A percentile compares a stretch with the other conserved stretches of the same genome.
Conservation (phyloP, 2,888 invertebrate species). For the Protonemura montana region DNA sequence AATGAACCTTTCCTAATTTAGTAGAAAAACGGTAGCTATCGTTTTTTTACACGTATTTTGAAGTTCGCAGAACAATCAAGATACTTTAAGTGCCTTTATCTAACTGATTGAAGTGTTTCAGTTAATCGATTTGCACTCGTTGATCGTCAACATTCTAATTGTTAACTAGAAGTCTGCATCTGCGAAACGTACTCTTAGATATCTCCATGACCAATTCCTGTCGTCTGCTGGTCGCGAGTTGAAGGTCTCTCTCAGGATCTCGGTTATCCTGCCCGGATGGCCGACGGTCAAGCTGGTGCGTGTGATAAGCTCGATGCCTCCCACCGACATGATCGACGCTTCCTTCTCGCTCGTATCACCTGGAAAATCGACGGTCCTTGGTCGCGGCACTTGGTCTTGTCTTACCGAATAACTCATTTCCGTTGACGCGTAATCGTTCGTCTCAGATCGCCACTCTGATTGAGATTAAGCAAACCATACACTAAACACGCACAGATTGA, state of each 20-base stretch:
- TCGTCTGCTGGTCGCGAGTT: conserved; percentile 54
- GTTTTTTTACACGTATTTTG: background rate
- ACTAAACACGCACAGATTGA: background rate
- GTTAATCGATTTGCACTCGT: background rate
- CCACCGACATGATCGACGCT: conserved; percentile 42
- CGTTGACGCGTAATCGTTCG: background rate
- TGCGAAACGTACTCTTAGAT: conserved; percentile 64
- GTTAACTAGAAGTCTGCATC: background rate
- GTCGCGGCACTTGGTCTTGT: background rate
- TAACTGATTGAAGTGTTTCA: background rate
- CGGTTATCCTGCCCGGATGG: conserved; percentile 7
- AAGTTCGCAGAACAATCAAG: background rate
- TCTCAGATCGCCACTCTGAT: background rate
- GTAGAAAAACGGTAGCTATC: background rate
- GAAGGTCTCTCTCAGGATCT: conserved; percentile 48
- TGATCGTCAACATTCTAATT: background rate
- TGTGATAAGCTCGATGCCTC: conserved; percentile 51
- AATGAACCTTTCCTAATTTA: background rate
- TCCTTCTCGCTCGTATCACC: background rate
- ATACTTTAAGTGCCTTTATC: background rate
- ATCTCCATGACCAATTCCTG: conserved; percentile 69
- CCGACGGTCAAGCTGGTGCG: conserved; percentile 49
- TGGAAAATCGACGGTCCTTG: background rate
- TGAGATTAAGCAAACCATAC: background rate
- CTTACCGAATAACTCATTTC: background rate